Base-by-base conservation (phyloP, 37 sponge, comb jelly and placozoan genomes). In the Trichoplax adhaerens region DNA sequence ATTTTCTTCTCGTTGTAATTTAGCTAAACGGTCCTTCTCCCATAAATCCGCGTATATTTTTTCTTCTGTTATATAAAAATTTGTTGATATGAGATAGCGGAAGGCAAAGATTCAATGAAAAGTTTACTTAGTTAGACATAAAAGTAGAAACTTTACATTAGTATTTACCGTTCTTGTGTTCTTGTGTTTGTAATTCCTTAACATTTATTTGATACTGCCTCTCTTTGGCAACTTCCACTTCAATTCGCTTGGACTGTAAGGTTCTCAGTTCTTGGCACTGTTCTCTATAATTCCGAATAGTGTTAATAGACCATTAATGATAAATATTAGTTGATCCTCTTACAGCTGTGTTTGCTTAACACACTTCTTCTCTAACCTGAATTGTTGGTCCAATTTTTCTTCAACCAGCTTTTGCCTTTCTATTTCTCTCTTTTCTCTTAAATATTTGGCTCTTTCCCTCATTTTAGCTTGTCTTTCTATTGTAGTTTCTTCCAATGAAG, bases 181-280 rank as follows among this genome's bases (percentile, higher is more conserved):
- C 57, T 54, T 68, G 54, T 52, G 68, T 79, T 58, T 71, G 80
- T 62, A 86, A 77, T 50, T 77, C 79, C 48, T 88, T 84, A 52
- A 85, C 70, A 66, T 77, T 75, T 49, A 91, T 74, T 73, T 96
- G 98, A 67, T 88, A 82, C 4, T 71, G 83, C 68, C 98, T 80
- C 56, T 96, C 93, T 61, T 58, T 50, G 65, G 78, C 77, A 48
- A 96, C 83, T 52, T 80, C 82, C 72, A 86, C 87, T 61, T 79
- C 76, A 62, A 81, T 76, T 57, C 76, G 77, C 77, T 85, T 82
- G 46, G 69, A 78, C 61, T 82, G 65, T 29, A 88, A 64, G 50
- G 83, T 61, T 58, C 95, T 80, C 79, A 96, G 70, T 65, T 96
- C 98, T 58, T 91, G 93, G 76, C 98, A 96, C 71, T 86, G 80